Conservation (phyloP, 1,140 invertebrate species). For the Protaetia brevitarsis region DNA sequence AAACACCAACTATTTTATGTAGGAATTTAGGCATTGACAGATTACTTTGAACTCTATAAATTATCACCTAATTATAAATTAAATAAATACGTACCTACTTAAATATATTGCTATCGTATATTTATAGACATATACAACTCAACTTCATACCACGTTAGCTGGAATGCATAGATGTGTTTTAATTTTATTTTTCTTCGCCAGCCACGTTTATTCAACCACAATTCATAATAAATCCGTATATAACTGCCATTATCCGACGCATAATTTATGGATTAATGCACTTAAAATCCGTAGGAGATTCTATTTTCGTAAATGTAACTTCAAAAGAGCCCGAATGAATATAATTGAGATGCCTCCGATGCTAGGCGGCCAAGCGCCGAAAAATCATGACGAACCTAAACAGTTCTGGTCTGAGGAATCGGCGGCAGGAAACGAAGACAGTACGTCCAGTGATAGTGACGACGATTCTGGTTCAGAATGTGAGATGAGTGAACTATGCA, state of each 20-base stretch:
- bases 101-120: no score
- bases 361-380: neutral
- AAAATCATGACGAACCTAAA: conserved; percentile 3
- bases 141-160: no score
- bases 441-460: neutral
- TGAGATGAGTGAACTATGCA: neutral
- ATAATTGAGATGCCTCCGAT: conserved; percentile 4
- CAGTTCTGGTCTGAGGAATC: conserved; percentile 5
- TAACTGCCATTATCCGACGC: no score
- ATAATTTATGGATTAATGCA: conserved; percentile 5
- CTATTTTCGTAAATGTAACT: conserved; percentile 13
- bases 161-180: no score
- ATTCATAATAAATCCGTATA: no score
- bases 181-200: no score
- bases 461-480: conserved; percentile 15
- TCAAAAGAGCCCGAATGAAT: conserved; percentile 7
- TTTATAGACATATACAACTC: no score
- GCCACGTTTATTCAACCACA: neutral
- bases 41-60: no score
- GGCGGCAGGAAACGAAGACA: neutral
- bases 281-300: neutral
- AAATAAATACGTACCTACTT: no score
- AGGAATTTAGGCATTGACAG: no score
- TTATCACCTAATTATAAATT: no score
- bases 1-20: no score